These are phyloP conservation scores for Scaptomyza polygonia DNA, from an alignment of 2,888 invertebrate species.

Conservation along the genomic window DNA sequence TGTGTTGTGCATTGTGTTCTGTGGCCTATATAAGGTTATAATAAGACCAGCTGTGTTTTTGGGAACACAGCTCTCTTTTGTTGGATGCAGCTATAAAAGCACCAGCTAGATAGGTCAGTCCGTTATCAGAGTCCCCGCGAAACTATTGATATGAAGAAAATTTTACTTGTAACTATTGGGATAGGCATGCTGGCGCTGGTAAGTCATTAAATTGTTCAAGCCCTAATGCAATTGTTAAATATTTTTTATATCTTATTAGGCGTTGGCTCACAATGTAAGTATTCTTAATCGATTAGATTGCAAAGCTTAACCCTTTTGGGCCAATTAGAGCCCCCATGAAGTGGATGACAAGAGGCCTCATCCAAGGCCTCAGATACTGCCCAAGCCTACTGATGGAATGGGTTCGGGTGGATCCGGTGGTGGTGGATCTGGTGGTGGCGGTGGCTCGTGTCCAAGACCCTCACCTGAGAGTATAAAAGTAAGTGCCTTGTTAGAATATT, in stretches of 20 bases:
- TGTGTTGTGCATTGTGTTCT: slow-evolving; percentile 25
- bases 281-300: background rate
- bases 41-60: slow-evolving; percentile 43
- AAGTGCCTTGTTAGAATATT: slow-evolving; percentile 21
- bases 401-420: background rate
- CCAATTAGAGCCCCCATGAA: background rate
- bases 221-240: background rate
- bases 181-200: slow-evolving; percentile 42
- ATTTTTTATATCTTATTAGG: slow-evolving; percentile 7
- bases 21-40: slow-evolving; percentile 16
- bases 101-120: background rate
- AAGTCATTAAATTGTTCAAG: background rate
- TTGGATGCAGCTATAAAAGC: slow-evolving; percentile 42
- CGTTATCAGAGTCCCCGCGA: slow-evolving; percentile 2
- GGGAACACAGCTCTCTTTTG: slow-evolving; percentile 13
- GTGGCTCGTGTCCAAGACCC: slow-evolving; percentile 54
- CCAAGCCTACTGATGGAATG: background rate
- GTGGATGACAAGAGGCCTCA: background rate
- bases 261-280: slow-evolving; percentile 37
- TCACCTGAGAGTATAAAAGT: slow-evolving; percentile 57
- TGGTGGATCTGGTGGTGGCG: slow-evolving; percentile 1
- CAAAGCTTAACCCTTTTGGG: background rate
- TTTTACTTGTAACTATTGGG: slow-evolving; percentile 26
- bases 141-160: slow-evolving; percentile 33
- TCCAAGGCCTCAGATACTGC: background rate